These are phyloP conservation scores for Motacilla tschutschensis DNA, from an alignment of 2,113 vertebrate species.

Conservation along the genomic window DNA sequence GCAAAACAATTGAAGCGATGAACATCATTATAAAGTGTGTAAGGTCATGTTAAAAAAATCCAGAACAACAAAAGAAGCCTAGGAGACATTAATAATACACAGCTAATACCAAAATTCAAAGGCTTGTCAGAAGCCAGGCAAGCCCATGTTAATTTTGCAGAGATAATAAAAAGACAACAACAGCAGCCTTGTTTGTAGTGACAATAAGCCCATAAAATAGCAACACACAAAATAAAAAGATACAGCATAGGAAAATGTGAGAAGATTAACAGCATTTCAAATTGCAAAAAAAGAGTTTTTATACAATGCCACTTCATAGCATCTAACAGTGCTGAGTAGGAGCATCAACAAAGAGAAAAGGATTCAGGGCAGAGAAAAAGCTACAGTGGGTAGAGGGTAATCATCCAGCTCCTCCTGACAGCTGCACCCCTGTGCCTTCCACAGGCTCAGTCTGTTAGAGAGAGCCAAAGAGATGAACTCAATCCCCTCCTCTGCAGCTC, in stretches of 20 bases:
- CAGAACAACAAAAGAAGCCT: background rate
- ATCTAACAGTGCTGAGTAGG: background rate
- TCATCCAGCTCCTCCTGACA: background rate
- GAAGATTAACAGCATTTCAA: background rate
- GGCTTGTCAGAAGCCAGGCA: background rate
- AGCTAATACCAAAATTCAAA: background rate
- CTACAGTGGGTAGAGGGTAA: background rate
- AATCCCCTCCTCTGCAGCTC: background rate
- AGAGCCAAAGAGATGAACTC: background rate
- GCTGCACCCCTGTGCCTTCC: background rate
- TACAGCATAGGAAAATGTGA: background rate
- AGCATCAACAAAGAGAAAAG: background rate
- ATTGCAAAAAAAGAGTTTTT: background rate
- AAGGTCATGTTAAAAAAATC: background rate
- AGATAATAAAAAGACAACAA: background rate
- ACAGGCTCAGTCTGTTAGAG: fast-evolving
- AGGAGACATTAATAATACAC: background rate
- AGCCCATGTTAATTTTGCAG: background rate
- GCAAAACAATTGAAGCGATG: fast-evolving
- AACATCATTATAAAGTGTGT: background rate
- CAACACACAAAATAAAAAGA: background rate
- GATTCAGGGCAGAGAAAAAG: background rate
- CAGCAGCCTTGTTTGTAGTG: background rate
- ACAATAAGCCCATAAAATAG: background rate
- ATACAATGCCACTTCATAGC: fast-evolving